Evolutionary conservation across 2,797 vertebrate genomes (phyloP), one percentile per base, ranked within the genome.

Genomic region (Neosalanx taihuensis): DNA sequence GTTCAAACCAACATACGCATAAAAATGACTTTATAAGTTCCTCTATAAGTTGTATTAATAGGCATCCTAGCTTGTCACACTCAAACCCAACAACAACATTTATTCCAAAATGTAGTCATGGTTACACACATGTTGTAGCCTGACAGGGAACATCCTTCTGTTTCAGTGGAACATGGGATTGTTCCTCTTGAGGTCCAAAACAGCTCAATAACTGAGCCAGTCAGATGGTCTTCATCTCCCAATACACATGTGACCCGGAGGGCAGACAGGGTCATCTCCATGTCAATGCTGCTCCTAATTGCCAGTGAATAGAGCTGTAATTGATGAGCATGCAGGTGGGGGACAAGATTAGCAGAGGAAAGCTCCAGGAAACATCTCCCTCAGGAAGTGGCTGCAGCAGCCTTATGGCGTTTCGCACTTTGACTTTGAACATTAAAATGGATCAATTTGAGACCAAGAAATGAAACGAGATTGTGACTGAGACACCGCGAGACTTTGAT

Each of bases 291-390:
- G 86, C 23, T 77, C 81, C 85, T 92, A 91, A 92, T 87, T 87
- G 83, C 75, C 67, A 71, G 67, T 90, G 88, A 92, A 90, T 90
- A 87, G 84, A 76, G 71, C 82, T 85, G 91, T 91, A 92, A 92
- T 90, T 89, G 92, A 92, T 87, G 89, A 86, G 84, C 88, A 86
- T 69, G 88, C 87, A 81, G 91, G 92, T 87, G 91, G 92, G 87
- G 90, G 74, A 81, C 82, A 79, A 89, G 91, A 92, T 92, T 91
- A 91, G 69, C 76, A 76, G 86, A 82, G 84, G 81, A 80, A 80
- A 84, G 70, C 73, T 20, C 68, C 17, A 41, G 73, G 69, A 81
- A 75, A 83, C 46, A 68, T 74, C 77, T 68, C 60, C 26, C 13
- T 18, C 68, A 67, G 62, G 31, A 70, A 62, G 71, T n/a, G 37